Percentiles rank a stretch among this genome's conserved stretches.
Conservation (phyloP, 64 coral and sea anemone species). For the Acropora tenuis region DNA sequence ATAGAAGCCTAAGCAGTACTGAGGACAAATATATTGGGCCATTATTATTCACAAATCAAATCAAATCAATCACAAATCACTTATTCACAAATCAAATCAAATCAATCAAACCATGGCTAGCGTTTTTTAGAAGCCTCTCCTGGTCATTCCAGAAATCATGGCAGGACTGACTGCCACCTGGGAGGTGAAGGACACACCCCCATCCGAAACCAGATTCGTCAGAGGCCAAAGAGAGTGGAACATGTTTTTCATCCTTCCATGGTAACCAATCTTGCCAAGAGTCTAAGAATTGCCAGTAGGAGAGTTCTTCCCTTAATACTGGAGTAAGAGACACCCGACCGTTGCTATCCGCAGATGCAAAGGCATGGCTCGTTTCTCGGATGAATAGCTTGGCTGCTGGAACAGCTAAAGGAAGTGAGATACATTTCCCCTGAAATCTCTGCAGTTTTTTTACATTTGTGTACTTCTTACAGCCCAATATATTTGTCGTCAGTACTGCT, state of each 20-base stretch:
- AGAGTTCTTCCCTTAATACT: conserved; percentile 18
- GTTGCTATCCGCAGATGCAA: conserved; percentile 4
- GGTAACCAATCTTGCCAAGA: conserved; percentile 28
- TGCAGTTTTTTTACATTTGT: conserved; percentile 42
- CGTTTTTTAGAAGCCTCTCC: conserved; percentile 1
- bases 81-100: no score
- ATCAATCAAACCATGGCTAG: not conserved
- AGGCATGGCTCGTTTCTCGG: conserved; percentile 26
- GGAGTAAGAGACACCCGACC: not conserved
- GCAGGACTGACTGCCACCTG: not conserved
- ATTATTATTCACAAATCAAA: no score
- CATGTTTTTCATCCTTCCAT: conserved; percentile 42
- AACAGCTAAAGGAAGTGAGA: conserved; percentile 48
- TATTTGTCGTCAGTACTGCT: conserved; percentile 25
- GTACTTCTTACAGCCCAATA: conserved; percentile 15
- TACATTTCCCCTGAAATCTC: conserved; percentile 37
- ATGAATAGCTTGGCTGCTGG: conserved; percentile 63
- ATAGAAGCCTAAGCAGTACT: conserved; percentile 21
- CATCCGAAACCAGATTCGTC: conserved; percentile 23
- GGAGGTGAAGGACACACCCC: conserved; percentile 34
- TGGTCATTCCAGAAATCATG: conserved; percentile 29
- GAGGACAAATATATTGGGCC: conserved; percentile 19
- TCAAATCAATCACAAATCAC: no score
- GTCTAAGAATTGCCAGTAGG: conserved; percentile 56
- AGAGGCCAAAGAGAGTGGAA: not conserved